Percentiles rank a stretch among this genome's conserved stretches.
These are phyloP conservation scores for Ichneumon xanthorius DNA, from an alignment of 2,888 invertebrate species.

Conservation along the genomic window DNA sequence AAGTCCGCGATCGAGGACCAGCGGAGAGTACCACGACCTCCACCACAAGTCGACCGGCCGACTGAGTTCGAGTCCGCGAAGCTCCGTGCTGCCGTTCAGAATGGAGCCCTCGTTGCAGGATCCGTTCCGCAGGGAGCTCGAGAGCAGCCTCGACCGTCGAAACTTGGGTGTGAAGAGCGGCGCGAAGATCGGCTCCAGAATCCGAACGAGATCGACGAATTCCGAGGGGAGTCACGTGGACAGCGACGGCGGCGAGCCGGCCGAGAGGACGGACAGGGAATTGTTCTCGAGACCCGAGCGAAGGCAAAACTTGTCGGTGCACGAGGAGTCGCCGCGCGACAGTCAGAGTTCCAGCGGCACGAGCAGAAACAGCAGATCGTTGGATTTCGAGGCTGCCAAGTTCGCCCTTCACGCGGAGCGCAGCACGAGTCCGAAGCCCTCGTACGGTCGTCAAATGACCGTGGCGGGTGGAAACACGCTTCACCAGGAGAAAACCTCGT, in stretches of 20 bases:
- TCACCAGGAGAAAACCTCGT: conserved; percentile 51
- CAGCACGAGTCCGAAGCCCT: conserved; percentile 64
- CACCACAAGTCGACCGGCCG: conserved; percentile 60
- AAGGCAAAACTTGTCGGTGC: conserved; percentile 57
- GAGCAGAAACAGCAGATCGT: conserved; percentile 63
- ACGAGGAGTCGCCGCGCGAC: conserved; percentile 57
- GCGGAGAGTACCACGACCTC: conserved; percentile 55
- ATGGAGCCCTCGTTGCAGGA: conserved; percentile 72
- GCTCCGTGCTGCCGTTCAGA: conserved; percentile 67
- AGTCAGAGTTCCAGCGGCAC: conserved; percentile 67
- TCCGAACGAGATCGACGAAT: conserved; percentile 65
- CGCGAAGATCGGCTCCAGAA: conserved; percentile 29
- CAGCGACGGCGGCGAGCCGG: conserved; percentile 60
- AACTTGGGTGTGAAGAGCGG: conserved; percentile 48
- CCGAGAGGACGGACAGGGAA: conserved; percentile 47
- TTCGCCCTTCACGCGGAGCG: conserved; percentile 57
- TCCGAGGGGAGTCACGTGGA: conserved; percentile 70
- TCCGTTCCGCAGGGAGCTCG: conserved; percentile 77
- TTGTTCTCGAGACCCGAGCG: conserved; percentile 29
- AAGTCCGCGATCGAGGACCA: conserved; percentile 54
- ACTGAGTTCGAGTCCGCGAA: conserved; percentile 73
- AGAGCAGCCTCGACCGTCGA: conserved; percentile 70
- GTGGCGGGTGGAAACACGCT: conserved; percentile 57
- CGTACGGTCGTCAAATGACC: conserved; percentile 67
- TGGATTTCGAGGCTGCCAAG: conserved; percentile 63